Evolutionary conservation across 2,888 invertebrate species (phyloP), one percentile per base, ranked within the genome.

Genomic region (Drosophila mayaguana): DNA sequence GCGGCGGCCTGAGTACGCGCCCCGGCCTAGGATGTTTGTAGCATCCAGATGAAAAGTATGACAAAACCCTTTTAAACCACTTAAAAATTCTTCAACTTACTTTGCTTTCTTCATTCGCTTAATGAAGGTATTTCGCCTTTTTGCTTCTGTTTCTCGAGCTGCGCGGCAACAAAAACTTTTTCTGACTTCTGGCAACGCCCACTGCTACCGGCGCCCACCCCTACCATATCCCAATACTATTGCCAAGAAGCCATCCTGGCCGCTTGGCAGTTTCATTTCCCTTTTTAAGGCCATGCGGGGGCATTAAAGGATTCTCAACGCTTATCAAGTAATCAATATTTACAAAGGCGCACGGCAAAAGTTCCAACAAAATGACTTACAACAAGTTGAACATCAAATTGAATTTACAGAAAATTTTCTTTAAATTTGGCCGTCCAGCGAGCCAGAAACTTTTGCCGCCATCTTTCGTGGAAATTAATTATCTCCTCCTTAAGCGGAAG

Each of bases 11-110:
- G 28, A 8, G 7, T 1, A 7, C 7, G 7, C 28, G 7, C 28
- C 28, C 25, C 48, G 32, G 36, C 11, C 40, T 11, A 40, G 51
- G 71, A 59, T 65, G 67, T 57, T 57, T 42, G 53, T 63, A 40
- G 63, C 61, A 78, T 86, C 62, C 78, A 83, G 68, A 78, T 87
- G 83, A 75, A 90, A 86, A 90, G 86, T 87, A 89, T 80, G 86
- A 88, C 86, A 81, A 81, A 90, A 89, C 91, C 89, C 83, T 89
- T 89, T 89, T 87, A 83, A 87, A 89, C 83, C 81, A 90, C 89
- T 87, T 83, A 89, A 87, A 89, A 83, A 89, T 85, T 84, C 83
- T 85, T 80, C 78, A 87, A 90, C 81, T 87, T 83, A 89, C 90
- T 90, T 90, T 88, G 83, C 86, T 80, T 75, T 85, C 89, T 89